Evolutionary conservation across 1,140 invertebrate genomes (phyloP).

Genomic region (Chironomus striatipennis): DNA sequence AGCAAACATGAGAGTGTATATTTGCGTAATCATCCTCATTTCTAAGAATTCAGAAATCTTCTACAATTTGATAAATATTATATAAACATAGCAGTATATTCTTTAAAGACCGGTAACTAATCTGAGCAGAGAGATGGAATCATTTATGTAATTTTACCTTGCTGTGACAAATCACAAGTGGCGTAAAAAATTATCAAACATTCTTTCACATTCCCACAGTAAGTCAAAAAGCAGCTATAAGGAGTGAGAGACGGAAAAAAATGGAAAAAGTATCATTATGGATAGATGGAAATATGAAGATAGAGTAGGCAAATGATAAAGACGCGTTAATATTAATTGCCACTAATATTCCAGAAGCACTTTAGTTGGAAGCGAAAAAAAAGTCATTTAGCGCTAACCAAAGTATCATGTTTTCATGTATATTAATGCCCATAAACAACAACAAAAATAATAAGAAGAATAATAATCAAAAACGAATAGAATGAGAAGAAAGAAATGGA

Average conservation of each 20-base stretch:
- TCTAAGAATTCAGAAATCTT: no score
- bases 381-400: constrained; percentile 6
- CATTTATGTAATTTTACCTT: neutral
- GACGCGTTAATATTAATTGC: neutral
- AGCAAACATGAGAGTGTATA: no score
- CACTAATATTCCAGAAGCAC: constrained; percentile 12
- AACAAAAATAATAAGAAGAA: neutral
- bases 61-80: no score
- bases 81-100: no score
- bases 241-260: neutral
- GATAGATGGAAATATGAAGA: neutral
- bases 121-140: no score
- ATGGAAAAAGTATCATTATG: no score
- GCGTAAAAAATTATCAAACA: constrained; percentile 14
- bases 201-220: constrained; percentile 2
- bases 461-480: neutral
- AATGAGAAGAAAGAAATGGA: neutral
- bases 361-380: neutral
- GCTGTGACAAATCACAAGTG: constrained; percentile 1
- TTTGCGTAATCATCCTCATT: no score
- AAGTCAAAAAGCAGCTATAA: neutral
- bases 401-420: constrained; percentile 14
- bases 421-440: neutral
- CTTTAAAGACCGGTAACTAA: no score
- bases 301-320: neutral